Conservation (phyloP, 2,888 invertebrate species). For the Acrobasis consociella region DNA sequence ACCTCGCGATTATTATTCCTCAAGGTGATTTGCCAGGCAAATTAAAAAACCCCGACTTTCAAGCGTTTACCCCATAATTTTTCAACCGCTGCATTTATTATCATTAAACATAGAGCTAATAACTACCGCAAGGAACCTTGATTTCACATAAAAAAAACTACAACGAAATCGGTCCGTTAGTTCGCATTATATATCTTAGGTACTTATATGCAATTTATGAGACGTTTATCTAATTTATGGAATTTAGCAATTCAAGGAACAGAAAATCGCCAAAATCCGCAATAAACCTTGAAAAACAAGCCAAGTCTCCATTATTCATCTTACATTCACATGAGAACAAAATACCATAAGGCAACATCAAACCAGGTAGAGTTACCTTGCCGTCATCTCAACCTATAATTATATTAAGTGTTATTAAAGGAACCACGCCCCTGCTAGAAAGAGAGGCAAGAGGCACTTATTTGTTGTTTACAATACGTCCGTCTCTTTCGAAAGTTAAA, state of each 20-base stretch:
- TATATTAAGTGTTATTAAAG: constrained; percentile 26
- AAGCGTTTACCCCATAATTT: too few relatives aligned
- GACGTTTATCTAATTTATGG: too few relatives aligned
- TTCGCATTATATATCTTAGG: too few relatives aligned
- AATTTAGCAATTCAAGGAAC: background rate
- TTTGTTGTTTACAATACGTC: background rate
- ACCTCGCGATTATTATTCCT: too few relatives aligned
- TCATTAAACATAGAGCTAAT: too few relatives aligned
- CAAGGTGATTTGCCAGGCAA: too few relatives aligned
- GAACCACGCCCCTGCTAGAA: constrained; percentile 36
- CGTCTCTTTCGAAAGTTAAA: background rate
- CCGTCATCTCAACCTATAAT: constrained; percentile 24
- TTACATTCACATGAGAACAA: background rate
- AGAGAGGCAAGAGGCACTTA: constrained; percentile 28
- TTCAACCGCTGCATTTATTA: too few relatives aligned
- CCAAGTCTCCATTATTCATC: constrained; percentile 1
- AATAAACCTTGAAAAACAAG: background rate
- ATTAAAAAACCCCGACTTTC: too few relatives aligned
- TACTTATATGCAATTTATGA: too few relatives aligned
- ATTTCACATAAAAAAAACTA: too few relatives aligned
- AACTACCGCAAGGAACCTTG: too few relatives aligned
- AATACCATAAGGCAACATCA: constrained; percentile 4
- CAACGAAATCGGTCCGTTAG: too few relatives aligned
- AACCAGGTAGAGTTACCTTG: constrained; percentile 19
- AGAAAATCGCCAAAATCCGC: background rate